A percentile compares a stretch with the other conserved stretches of the same genome.
phyloP scores from a whole-genome alignment of 2,113 vertebrate species.

The Odobenus rosmarus region DNA sequence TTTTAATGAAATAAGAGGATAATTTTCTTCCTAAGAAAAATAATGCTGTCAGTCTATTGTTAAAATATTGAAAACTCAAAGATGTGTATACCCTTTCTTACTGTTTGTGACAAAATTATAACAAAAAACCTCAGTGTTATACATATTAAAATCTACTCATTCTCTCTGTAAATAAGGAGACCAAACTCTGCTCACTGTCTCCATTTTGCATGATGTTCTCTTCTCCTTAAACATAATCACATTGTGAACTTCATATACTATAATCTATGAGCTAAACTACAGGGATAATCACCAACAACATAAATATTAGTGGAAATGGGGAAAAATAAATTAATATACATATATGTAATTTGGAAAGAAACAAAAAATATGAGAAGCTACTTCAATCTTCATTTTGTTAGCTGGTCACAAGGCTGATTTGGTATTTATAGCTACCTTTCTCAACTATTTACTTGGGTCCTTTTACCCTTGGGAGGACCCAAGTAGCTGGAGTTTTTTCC shows the following conservation, averaged over 20 bases:
- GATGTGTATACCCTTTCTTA: neutral
- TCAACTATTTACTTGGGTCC: neutral
- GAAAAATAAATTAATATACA: neutral
- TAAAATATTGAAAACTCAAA: neutral
- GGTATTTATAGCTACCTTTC: neutral
- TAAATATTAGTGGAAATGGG: neutral
- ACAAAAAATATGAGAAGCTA: neutral
- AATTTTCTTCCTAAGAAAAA: neutral
- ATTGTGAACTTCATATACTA: neutral
- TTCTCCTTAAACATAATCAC: neutral
- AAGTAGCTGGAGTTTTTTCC: neutral
- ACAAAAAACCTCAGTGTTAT: neutral
- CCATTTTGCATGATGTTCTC: neutral
- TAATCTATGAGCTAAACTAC: neutral
- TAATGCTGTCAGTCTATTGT: neutral
- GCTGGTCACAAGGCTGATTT: neutral
- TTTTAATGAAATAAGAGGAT: neutral
- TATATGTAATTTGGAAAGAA: neutral
- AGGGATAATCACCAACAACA: neutral
- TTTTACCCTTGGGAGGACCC: neutral
- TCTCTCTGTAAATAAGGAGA: neutral
- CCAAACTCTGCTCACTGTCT: neutral
- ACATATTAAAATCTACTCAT: neutral
- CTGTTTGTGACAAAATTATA: neutral
- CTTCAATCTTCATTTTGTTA: neutral